phyloP scores from a whole-genome alignment of 2,797 vertebrate genomes.

The Alectoris magna region DNA sequence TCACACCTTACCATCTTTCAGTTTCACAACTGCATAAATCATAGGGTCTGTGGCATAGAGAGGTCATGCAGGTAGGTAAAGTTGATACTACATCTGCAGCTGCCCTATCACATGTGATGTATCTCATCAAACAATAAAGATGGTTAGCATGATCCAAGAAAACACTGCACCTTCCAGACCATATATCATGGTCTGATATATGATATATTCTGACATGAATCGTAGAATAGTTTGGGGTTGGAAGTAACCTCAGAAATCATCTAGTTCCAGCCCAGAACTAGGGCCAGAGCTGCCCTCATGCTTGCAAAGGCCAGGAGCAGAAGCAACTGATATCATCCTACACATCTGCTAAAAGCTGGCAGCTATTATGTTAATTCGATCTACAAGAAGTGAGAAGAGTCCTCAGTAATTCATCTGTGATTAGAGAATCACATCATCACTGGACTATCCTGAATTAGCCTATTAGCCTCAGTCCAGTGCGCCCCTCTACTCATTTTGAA shows the following conservation, averaged over 20 bases:
- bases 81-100: neutral
- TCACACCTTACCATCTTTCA: neutral
- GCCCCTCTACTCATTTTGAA: neutral
- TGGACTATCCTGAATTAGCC: neutral
- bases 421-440: neutral
- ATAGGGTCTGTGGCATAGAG: neutral
- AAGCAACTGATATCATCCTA: neutral
- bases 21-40: neutral
- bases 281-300: neutral
- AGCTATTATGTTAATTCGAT: neutral
- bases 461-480: neutral
- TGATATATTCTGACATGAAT: no score
- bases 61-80: neutral
- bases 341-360: neutral
- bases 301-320: neutral
- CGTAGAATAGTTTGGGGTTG: no score
- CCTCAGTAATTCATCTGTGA: neutral
- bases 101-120: neutral
- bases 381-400: neutral
- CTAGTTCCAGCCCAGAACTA: no score
- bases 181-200: no score
- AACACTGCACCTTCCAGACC: neutral
- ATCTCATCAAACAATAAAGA: neutral
- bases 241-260: no score
- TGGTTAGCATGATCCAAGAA: fast-evolving